Evolutionary conservation across 2,113 vertebrate species (phyloP), one percentile per base, ranked within the genome.

Genomic region (Coryphaenoides rupestris): DNA sequence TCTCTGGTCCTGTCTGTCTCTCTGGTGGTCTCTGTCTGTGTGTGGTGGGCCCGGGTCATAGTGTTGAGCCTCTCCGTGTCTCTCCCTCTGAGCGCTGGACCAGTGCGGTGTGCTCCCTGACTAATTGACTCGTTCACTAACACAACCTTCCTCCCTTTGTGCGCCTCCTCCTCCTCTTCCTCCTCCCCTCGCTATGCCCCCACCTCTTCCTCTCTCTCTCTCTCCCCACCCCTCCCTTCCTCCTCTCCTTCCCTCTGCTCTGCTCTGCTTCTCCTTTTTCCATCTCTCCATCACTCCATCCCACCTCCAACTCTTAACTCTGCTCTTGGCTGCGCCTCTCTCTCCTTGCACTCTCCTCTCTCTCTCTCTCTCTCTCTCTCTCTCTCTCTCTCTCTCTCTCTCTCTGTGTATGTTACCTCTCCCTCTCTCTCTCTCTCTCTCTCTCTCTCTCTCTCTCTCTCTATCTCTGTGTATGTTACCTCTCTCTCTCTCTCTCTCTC

Each of bases 81-180:
- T 53, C 52, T 21, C n/a, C 19, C 50, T 53, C 50, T 19, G 75
- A 75, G 84, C 63, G 77, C 82, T 74, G 86, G 87, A 79, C 84
- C 80, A 81, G 74, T 86, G 84, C 85, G 78, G 88, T 84, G 78
- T 87, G 88, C 82, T 90, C 89, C 88, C 84, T 28, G 60, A 87
- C 89, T 90, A 90, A 92, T 89, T 75, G 26, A 87, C 86, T 86
- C 82, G 79, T 84, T 91, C 84, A 91, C 89, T 91, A 91, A 92
- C 90, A 89, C 86, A 83, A 80, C 85, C 69, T 90, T 90, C 88
- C 87, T 90, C 84, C 84, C 83, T 87, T 84, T 89, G 77, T 88
- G 78, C 81, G 81, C 80, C 72, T 79, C 67, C 75, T 78, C 81
- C 66, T 52, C 80, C 68, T 88, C 79, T 80, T 82, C 80, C 73